These are phyloP conservation scores for Sinella curviseta DNA, from an alignment of 1,140 invertebrate species.

Conservation along the genomic window DNA sequence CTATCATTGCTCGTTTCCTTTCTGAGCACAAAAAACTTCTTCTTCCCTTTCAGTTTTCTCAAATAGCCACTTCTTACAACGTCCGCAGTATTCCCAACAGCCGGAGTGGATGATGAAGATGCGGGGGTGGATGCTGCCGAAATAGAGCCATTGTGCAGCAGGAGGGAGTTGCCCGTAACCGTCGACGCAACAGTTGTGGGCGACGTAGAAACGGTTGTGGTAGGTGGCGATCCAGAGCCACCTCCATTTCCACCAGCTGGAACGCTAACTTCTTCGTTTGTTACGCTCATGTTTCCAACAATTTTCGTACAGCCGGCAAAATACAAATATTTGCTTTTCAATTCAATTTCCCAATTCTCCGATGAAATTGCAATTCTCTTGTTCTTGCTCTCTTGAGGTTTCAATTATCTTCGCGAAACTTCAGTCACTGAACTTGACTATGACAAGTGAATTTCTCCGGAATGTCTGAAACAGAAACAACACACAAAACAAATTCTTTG, in stretches of 20 bases:
- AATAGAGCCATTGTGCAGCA: not conserved
- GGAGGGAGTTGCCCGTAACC: not conserved
- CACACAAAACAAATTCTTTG: too few relatives aligned
- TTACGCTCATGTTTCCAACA: constrained; percentile 41
- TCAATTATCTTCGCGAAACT: too few relatives aligned
- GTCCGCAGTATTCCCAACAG: constrained; percentile 52
- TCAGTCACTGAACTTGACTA: too few relatives aligned
- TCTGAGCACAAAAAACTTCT: constrained; percentile 78
- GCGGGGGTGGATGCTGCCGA: not conserved
- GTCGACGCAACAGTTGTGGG: not conserved
- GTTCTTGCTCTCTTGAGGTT: too few relatives aligned
- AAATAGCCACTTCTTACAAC: constrained; percentile 70
- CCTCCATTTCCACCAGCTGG: constrained; percentile 16
- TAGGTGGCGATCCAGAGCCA: constrained; percentile 3
- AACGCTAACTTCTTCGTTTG: constrained; percentile 41
- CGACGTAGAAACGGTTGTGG: not conserved
- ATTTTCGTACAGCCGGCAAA: not conserved
- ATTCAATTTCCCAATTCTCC: too few relatives aligned
- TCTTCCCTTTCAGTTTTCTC: constrained; percentile 76
- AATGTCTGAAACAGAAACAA: too few relatives aligned
- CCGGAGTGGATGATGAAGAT: not conserved
- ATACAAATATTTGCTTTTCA: too few relatives aligned
- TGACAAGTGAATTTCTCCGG: too few relatives aligned
- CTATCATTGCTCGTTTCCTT: constrained; percentile 64
- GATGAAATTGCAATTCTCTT: too few relatives aligned